Evolutionary conservation across 1,140 invertebrate genomes (phyloP).

Genomic region (Zaprionus taronus): DNA sequence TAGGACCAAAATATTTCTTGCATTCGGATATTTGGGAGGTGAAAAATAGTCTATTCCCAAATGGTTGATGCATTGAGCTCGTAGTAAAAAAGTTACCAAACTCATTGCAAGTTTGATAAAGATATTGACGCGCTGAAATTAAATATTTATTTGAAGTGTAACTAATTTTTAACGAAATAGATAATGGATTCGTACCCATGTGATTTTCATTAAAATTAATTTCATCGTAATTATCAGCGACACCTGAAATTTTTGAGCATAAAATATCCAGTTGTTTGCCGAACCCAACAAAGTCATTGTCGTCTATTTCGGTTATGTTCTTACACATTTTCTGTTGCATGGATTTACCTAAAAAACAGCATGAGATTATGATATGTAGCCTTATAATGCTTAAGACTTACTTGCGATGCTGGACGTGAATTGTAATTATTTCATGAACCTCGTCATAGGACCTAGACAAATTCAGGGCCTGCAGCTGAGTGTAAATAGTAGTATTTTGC

Average conservation of each 20-base stretch:
- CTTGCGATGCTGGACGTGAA: conserved; percentile 40
- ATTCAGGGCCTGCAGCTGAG: conserved; percentile 6
- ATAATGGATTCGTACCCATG: not conserved
- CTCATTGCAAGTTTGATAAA: conserved; percentile 43
- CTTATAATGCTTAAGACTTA: conserved; percentile 1
- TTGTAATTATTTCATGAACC: not conserved
- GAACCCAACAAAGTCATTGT: conserved; percentile 12
- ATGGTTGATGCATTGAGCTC: conserved; percentile 33
- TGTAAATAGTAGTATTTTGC: conserved; percentile 8
- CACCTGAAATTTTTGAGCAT: not conserved
- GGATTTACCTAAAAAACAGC: conserved; percentile 2
- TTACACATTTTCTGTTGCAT: conserved; percentile 14
- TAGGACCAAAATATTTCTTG: conserved; percentile 26
- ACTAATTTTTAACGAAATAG: no score
- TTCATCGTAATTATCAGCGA: not conserved
- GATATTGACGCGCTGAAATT: conserved; percentile 35
- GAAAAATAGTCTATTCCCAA: conserved; percentile 16
- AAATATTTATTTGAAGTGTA: not conserved
- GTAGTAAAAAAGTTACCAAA: conserved; percentile 37
- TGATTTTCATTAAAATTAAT: not conserved
- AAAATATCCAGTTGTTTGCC: not conserved
- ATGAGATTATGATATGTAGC: not conserved
- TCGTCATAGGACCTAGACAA: not conserved
- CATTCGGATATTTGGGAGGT: conserved; percentile 5
- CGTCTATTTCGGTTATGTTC: conserved; percentile 13